A percentile compares a stretch with the other conserved stretches of the same genome.
These are phyloP conservation scores for Tyto alba DNA, from an alignment of 2,113 vertebrate genomes.

Conservation along the genomic window DNA sequence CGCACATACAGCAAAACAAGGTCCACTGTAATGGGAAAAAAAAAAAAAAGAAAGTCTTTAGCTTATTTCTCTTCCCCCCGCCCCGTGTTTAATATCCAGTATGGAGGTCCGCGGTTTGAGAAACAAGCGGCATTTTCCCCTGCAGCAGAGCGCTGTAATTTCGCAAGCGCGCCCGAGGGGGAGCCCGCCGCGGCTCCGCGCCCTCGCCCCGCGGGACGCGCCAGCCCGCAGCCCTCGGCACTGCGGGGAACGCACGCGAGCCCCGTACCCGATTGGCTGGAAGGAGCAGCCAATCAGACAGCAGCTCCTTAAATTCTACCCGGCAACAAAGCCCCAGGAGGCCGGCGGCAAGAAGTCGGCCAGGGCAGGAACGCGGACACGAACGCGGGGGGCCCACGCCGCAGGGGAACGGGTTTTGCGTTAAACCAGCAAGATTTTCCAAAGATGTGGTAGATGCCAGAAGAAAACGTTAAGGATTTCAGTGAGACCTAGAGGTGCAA, in stretches of 20 bases:
- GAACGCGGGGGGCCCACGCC: neutral
- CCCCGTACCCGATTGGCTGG: conserved; percentile 48
- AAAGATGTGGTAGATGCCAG: no score
- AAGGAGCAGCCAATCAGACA: conserved; percentile 50
- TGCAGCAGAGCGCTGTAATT: conserved; percentile 29
- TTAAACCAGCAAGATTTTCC: neutral
- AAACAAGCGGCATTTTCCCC: neutral
- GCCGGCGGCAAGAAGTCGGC: neutral
- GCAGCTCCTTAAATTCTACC: neutral
- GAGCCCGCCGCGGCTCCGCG: conserved; percentile 23
- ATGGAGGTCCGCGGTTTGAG: neutral
- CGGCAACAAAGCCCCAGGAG: conserved; percentile 63
- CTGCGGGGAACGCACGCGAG: neutral
- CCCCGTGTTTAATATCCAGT: neutral
- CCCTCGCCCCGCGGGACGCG: neutral
- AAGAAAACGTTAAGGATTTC: neutral
- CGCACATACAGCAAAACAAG: neutral
- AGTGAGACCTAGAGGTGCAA: neutral
- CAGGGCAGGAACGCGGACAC: neutral
- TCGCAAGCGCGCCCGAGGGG: conserved; percentile 40
- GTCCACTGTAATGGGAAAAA: neutral
- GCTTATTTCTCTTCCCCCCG: neutral
- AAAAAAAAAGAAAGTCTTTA: neutral
- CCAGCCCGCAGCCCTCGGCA: neutral
- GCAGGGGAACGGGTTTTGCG: neutral